Evolutionary conservation across 2,888 invertebrate species (phyloP), one percentile per base, ranked within the genome.

Genomic region (Herminia tarsipennalis): DNA sequence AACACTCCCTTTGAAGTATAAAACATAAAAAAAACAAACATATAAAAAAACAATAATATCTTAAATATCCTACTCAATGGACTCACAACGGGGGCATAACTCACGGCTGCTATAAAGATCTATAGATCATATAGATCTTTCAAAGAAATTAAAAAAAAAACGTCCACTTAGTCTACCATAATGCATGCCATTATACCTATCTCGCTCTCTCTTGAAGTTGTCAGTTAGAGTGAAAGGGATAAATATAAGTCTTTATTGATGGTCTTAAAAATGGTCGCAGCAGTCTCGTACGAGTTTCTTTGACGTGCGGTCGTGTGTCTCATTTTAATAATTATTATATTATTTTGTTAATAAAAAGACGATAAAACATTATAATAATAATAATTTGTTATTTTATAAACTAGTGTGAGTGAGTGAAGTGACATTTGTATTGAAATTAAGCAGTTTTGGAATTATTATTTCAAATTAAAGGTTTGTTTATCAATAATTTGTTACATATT

Each of bases 91-190:
- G 57, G 55, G 66, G 65, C 89, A 89, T 90, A 90, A 85, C 79
- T 90, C 90, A 90, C 89, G 68, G 60, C 51, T 55, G 65, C 76
- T 79, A 78, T 83, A 84, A 77, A 67, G 81, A 81, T 83, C 86
- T 87, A 86, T 85, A 83, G 78, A 84, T 84, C 81, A 75, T 83
- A 83, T 81, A 83, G 81, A 85, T 82, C 81, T 76, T 86, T 88
- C 88, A 87, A 84, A 86, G 88, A 85, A 88, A 85, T 88, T 81
- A 83, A 80, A 78, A 83, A 86, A 88, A 88, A 87, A 86, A 32
- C 20, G 72, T 74, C 73, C 66, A 80, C 70, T 69, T 73, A 71
- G 73, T 78, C 75, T 63, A 76, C 83, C 82, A 84, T 84, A 85
- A 87, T 84, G 90, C 89, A 88, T 88, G 82, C 88, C 89, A 84